These are phyloP conservation scores for Pyrrhosoma nymphula DNA, from an alignment of 2,888 invertebrate genomes.

Conservation along the genomic window DNA sequence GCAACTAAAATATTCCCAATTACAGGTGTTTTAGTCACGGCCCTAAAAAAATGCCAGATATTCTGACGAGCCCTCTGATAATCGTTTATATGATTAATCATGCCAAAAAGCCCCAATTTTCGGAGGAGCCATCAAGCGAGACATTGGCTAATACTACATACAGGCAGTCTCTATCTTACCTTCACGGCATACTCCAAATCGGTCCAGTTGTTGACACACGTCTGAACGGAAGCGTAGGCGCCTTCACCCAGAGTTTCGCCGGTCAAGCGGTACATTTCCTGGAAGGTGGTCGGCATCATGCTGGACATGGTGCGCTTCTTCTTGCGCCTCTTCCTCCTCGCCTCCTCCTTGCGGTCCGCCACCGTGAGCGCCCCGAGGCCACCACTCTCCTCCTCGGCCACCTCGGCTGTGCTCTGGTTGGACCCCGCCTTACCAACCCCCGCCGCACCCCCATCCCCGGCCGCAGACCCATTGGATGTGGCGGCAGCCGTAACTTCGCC, in stretches of 20 bases:
- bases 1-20: too few species aligned
- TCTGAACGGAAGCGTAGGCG: conserved; percentile 97
- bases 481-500: not conserved
- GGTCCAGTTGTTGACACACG: conserved; percentile 94
- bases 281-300: conserved; percentile 93
- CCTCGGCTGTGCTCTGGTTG: conserved; percentile 57
- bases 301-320: conserved; percentile 92
- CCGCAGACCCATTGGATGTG: not conserved
- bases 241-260: conserved; percentile 98
- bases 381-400: conserved; percentile 35
- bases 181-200: conserved; percentile 98
- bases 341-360: conserved; percentile 89
- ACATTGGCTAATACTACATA: too few species aligned
- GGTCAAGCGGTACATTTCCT: conserved; percentile 96
- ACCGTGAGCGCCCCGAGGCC: conserved; percentile 72
- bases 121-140: too few species aligned
- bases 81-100: too few species aligned
- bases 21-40: too few species aligned
- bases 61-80: too few species aligned
- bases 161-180: conserved; percentile 72
- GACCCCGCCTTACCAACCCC: conserved; percentile 23
- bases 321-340: conserved; percentile 91
- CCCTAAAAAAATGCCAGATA: too few species aligned
- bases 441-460: not conserved
- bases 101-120: too few species aligned